Evolutionary conservation across 2,113 vertebrate genomes (phyloP).

Genomic region (Alethe diademata): DNA sequence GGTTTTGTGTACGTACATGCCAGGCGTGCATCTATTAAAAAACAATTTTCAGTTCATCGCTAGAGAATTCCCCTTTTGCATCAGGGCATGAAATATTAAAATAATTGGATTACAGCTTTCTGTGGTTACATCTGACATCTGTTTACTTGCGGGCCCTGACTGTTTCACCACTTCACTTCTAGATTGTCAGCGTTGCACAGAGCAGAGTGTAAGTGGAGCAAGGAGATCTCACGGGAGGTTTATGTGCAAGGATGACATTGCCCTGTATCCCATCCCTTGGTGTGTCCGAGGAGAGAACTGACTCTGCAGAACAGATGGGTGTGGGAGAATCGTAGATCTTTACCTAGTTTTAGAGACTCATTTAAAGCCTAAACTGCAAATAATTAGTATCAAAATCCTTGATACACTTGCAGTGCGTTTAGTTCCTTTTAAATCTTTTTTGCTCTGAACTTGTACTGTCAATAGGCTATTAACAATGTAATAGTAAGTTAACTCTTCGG

Average conservation of each 20-base stretch:
- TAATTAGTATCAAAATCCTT: neutral
- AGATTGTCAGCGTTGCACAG: accelerated
- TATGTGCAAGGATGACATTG: neutral
- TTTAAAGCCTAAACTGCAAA: neutral
- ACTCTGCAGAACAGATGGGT: neutral
- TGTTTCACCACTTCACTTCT: neutral
- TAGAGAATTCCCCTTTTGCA: neutral
- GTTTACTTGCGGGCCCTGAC: neutral
- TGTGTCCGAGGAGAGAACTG: accelerated
- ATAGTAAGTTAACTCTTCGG: neutral
- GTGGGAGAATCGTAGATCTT: neutral
- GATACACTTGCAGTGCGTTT: neutral
- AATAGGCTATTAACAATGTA: neutral
- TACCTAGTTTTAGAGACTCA: neutral
- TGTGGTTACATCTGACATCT: neutral
- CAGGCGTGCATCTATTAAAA: neutral
- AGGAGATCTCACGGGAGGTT: neutral
- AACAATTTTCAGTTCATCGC: neutral
- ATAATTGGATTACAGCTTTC: neutral
- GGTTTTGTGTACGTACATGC: neutral
- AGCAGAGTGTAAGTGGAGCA: neutral
- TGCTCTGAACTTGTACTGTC: neutral
- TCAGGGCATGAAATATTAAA: neutral
- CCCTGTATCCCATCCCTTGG: neutral
- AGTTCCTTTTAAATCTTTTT: neutral